A percentile compares a stretch with the other conserved stretches of the same genome.
Conservation (phyloP, 2,113 vertebrate genomes). For the Syrmaticus mikado region DNA sequence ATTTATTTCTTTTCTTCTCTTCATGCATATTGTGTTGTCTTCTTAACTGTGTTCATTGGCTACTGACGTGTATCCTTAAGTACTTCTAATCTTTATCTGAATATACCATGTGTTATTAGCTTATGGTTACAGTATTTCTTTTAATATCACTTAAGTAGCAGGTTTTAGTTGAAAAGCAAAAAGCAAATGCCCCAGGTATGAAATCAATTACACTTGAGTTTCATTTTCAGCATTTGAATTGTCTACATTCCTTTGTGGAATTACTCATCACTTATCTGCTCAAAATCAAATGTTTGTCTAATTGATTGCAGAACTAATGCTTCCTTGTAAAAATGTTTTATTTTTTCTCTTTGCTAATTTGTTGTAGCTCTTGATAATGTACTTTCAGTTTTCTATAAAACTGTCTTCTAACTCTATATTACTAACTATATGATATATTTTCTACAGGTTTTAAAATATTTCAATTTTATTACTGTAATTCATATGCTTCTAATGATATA, state of each 20-base stretch:
- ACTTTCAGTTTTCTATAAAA: background rate
- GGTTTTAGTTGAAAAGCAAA: background rate
- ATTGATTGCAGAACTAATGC: background rate
- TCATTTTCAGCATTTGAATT: background rate
- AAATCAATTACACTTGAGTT: background rate
- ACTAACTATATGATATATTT: background rate
- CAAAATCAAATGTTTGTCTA: background rate
- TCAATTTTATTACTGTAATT: slow-evolving; percentile 27
- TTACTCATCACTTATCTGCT: background rate
- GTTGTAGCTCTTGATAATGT: background rate
- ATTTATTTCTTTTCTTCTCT: background rate
- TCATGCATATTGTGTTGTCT: background rate
- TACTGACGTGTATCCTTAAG: background rate
- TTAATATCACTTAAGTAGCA: background rate
- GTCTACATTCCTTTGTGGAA: background rate
- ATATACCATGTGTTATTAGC: background rate
- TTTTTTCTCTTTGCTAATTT: background rate
- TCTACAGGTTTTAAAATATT: background rate
- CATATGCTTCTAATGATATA: slow-evolving; percentile 36
- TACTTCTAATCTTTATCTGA: background rate
- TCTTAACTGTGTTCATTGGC: background rate
- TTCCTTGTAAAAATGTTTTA: background rate
- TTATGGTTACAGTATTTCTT: background rate
- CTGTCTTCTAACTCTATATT: background rate
- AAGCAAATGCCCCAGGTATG: background rate